Evolutionary conservation across 2,888 invertebrate genomes (phyloP).

Genomic region (Watsonalla binaria): DNA sequence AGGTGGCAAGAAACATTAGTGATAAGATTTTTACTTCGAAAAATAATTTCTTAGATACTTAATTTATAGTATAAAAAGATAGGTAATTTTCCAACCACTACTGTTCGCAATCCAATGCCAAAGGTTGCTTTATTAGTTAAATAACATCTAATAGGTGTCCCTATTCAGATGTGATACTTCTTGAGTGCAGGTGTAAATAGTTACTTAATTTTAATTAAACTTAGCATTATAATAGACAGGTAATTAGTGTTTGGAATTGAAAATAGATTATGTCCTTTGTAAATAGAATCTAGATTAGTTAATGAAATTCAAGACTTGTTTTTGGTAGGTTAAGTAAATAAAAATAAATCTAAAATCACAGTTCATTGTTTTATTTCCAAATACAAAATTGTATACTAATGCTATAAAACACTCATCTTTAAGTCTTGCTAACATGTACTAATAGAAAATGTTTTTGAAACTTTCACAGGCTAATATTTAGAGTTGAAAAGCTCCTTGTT

Average conservation of each 20-base stretch:
- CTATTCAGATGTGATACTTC: too few species aligned
- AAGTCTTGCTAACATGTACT: background rate
- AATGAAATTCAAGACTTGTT: constrained; percentile 14
- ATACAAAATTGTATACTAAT: constrained; percentile 5
- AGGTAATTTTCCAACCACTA: background rate
- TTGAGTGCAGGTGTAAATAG: too few species aligned
- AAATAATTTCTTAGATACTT: constrained; percentile 17
- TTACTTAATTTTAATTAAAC: too few species aligned
- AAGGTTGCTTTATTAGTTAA: too few species aligned
- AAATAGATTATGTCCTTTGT: constrained; percentile 10
- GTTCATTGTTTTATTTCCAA: constrained; percentile 7
- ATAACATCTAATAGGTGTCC: too few species aligned
- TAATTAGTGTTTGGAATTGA: background rate
- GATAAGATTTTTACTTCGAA: constrained; percentile 11
- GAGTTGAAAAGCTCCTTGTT: too few species aligned
- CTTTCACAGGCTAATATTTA: too few species aligned
- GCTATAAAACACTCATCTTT: background rate
- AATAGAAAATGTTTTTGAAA: too few species aligned
- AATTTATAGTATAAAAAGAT: constrained; percentile 13
- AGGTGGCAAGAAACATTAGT: constrained; percentile 18
- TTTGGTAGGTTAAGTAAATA: background rate
- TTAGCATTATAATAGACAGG: too few species aligned
- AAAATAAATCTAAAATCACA: constrained; percentile 1
- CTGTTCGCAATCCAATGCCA: background rate
- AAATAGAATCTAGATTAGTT: constrained; percentile 19